Evolutionary conservation across 2,797 vertebrate species (phyloP).

Genomic region (Lutjanus argentimaculatus): DNA sequence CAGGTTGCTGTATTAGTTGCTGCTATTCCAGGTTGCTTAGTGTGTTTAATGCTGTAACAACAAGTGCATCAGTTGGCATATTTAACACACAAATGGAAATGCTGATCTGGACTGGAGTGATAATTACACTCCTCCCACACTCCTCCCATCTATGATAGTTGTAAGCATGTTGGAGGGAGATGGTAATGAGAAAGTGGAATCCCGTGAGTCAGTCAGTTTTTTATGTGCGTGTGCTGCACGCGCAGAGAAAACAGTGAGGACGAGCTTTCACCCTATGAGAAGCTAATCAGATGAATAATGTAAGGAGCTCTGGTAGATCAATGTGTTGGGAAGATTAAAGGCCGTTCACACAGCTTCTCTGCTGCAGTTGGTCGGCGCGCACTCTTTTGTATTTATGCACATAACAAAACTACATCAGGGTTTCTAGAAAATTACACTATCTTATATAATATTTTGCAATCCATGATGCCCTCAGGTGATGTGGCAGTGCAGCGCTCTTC

Average conservation of each 20-base stretch:
- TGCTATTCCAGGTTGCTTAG: no score
- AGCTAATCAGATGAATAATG: conserved; percentile 68
- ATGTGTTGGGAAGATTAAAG: conserved; percentile 39
- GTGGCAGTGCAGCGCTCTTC: conserved; percentile 37
- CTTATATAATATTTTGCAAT: conserved; percentile 37
- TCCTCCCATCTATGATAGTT: conserved; percentile 12
- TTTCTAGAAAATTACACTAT: conserved; percentile 27
- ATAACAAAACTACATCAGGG: neutral
- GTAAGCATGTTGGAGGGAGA: conserved; percentile 14
- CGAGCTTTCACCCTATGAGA: conserved; percentile 27
- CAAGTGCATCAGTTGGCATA: no score
- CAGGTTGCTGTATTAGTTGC: no score
- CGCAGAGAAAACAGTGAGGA: conserved; percentile 24
- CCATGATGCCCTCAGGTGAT: conserved; percentile 31
- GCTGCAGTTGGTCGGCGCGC: conserved; percentile 8
- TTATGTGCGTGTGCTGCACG: conserved; percentile 2
- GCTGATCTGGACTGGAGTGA: neutral
- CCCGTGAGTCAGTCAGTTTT: conserved; percentile 9
- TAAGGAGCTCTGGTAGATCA: conserved; percentile 30
- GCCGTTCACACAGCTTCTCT: neutral
- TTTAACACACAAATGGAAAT: conserved; percentile 6
- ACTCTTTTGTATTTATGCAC: neutral
- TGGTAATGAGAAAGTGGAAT: neutral
- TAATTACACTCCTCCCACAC: conserved; percentile 1
- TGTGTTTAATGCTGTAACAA: no score